Base-by-base conservation (phyloP, 2,113 vertebrate species). In the Tyrannus savana region DNA sequence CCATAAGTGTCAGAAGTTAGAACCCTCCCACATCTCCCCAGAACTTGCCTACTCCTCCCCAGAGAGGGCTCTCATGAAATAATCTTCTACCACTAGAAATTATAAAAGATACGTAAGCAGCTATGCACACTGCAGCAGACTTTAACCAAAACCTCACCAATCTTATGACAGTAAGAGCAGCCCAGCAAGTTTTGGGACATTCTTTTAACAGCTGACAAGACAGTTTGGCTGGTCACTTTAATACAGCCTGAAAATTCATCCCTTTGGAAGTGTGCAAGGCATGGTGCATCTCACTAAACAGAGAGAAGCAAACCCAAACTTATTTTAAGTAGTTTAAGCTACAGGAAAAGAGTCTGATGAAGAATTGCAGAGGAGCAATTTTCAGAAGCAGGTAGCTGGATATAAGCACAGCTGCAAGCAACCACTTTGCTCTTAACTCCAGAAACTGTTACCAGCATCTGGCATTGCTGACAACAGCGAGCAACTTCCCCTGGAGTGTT, bases 31-130 rank as follows among this genome's bases (percentile, higher is more conserved):
- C 9, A 60, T 46, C 60, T 72, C 63, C 22, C 10, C 47, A 68
- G 59, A 93, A 84, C n/a, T 58, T 74, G 31, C 18, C 37, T 71
- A 73, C 42, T 84, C 28, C n/a, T 76, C 55, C 33, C 35, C 12
- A 33, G 9, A 80, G n/a, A 91, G 12, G 10, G 67, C 71, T 64
- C 39, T 47, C 1, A 2, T 9, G n/a, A 77, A 76, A 82, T 55
- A 49, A 87, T 12, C 30, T 66, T 76, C 37, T 52, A 69, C 42
- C 37, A 67, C 41, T 74, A 52, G 17, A 30, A 42, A 58, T 91
- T 31, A 0, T 35, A 85, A 66, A 66, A 77, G 22, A 71, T 21
- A 67, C 3, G 5, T 5, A 31, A 0, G 5, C 11, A 83, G 19
- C 42, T 58, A 76, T 5, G 15, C 14, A 80, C 35, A 58, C 30